Evolutionary conservation across 2,797 vertebrate genomes (phyloP), one percentile per base, ranked within the genome.

Genomic region (Cephalopachus bancanus): DNA sequence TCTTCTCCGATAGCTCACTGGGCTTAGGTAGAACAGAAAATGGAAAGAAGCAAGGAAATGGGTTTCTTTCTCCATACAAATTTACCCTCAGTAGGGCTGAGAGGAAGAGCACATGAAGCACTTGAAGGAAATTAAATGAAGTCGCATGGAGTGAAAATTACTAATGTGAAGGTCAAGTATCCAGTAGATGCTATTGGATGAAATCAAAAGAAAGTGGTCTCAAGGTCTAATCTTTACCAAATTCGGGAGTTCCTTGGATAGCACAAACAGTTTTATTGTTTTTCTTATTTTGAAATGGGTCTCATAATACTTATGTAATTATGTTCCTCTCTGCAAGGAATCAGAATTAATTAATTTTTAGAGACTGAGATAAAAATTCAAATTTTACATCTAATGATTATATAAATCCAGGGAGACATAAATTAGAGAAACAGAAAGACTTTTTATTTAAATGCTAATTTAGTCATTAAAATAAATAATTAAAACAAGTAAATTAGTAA

Each of bases 301-400:
- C 59, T 95, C 64, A 19, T 15, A 51, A 60, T 14, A 76, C 53
- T 19, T 33, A 59, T 28, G 57, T 65, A 14, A 67, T 59, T 51
- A 80, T 3, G 20, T 53, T 64, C 44, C 26, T 80, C 65, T 83
- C 86, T 83, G 53, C 1, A 11, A 95, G 62, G 55, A 79, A 71
- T 89, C 65, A 72, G 71, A 65, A 89, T 71, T 72, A 72, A 92
- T 90, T 62, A 83, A 92, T 49, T 94, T 93, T 87, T 33, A 88
- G 94, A 88, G 80, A 89, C 10, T 1, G 24, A 83, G 83, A 95
- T 85, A 91, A 93, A 96, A 89, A 97, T 91, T 90, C 14, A 86
- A 92, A 74, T 74, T 71, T n/a, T 60, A 17, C 51, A 78, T 71
- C 49, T 65, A 59, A 51, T n/a, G 74, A 95, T 83, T 67, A 44